Evolutionary conservation across 2,888 invertebrate species (phyloP).

Genomic region (Pediacus dermestoides): DNA sequence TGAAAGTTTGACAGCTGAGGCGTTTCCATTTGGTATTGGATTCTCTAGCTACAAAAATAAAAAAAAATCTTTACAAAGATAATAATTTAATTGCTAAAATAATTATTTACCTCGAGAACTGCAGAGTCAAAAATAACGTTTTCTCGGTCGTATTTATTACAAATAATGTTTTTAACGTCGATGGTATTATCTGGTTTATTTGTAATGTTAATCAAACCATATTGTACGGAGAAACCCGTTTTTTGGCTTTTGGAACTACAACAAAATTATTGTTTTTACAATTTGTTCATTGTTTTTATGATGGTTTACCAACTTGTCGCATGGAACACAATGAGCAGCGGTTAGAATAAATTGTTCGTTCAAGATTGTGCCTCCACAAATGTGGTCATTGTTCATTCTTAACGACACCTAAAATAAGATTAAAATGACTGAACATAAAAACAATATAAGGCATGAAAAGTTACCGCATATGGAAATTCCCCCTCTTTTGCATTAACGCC

Average conservation of each 20-base stretch:
- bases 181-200: slow-evolving; percentile 21
- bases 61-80: slow-evolving; percentile 6
- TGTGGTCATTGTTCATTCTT: slow-evolving; percentile 19
- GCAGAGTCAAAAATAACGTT: slow-evolving; percentile 29
- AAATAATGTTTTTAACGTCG: slow-evolving; percentile 26
- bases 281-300: neutral
- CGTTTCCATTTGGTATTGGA: slow-evolving; percentile 26
- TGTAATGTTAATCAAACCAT: slow-evolving; percentile 27
- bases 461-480: slow-evolving; percentile 17
- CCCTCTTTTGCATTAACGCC: slow-evolving; percentile 6
- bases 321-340: slow-evolving; percentile 30
- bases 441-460: neutral
- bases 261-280: neutral
- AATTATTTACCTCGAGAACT: slow-evolving; percentile 26
- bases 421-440: neutral
- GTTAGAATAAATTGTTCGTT: slow-evolving; percentile 27
- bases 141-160: slow-evolving; percentile 25
- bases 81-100: neutral
- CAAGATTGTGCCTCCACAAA: slow-evolving; percentile 29
- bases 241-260: too few species aligned
- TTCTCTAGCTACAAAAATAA: slow-evolving; percentile 20
- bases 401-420: slow-evolving; percentile 21
- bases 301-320: neutral
- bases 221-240: slow-evolving; percentile 32
- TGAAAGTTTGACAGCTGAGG: slow-evolving; percentile 27